Conservation (phyloP, 2,888 invertebrate species). For the Altica lythri region DNA sequence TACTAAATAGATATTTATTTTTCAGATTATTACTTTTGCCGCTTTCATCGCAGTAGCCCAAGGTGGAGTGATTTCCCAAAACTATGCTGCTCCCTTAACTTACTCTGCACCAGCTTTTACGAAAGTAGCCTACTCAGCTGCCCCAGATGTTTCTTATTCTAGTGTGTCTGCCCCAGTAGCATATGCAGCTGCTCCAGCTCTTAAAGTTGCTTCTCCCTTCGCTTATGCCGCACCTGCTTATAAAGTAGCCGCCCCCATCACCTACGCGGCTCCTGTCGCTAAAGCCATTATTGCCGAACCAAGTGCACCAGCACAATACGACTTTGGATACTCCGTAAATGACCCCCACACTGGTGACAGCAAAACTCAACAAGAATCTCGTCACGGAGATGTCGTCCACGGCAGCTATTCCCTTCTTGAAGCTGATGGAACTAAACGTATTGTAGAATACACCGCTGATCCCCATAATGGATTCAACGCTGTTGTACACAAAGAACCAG, state of each 20-base stretch:
- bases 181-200: slow-evolving; percentile 35
- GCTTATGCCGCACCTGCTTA: slow-evolving; percentile 37
- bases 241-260: slow-evolving; percentile 42
- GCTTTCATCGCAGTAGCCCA: slow-evolving; percentile 43
- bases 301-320: slow-evolving; percentile 42
- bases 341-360: slow-evolving; percentile 58
- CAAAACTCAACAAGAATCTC: slow-evolving; percentile 67
- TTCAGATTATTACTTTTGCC: slow-evolving; percentile 44
- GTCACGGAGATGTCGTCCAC: slow-evolving; percentile 59
- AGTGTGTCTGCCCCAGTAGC: slow-evolving; percentile 37
- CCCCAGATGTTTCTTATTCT: slow-evolving; percentile 51
- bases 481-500: slow-evolving; percentile 57
- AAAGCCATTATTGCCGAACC: slow-evolving; percentile 40
- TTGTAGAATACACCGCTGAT: slow-evolving; percentile 61
- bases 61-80: slow-evolving; percentile 42
- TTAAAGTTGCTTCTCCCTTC: slow-evolving; percentile 37
- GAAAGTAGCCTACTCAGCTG: slow-evolving; percentile 32
- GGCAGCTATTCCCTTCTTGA: slow-evolving; percentile 62
- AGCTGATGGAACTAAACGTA: slow-evolving; percentile 60
- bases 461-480: slow-evolving; percentile 62
- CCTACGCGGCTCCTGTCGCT: too few relatives aligned
- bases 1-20: too few relatives aligned
- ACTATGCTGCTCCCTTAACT: slow-evolving; percentile 35
- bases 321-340: slow-evolving; percentile 43
- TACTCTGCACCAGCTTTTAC: slow-evolving; percentile 30